These are phyloP conservation scores for Crioceris asparagi DNA, from an alignment of 2,888 invertebrate species.

Conservation along the genomic window DNA sequence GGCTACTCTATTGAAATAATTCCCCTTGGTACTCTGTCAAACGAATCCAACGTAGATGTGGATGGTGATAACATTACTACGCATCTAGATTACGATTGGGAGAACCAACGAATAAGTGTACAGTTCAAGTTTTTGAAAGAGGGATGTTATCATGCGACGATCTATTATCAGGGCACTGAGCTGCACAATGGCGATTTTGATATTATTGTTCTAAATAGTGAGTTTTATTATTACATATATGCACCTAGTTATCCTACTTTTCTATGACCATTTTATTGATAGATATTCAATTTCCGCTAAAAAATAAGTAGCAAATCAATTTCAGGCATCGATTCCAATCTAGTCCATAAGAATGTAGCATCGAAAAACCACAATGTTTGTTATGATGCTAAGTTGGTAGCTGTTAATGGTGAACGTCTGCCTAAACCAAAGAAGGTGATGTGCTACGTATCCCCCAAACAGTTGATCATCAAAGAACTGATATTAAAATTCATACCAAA, in stretches of 20 bases:
- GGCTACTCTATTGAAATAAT: constrained; percentile 51
- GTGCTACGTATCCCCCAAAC: constrained; percentile 85
- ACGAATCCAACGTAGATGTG: constrained; percentile 31
- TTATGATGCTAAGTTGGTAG: constrained; percentile 72
- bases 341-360: constrained; percentile 78
- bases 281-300: background rate
- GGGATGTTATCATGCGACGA: constrained; percentile 72
- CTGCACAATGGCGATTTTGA: constrained; percentile 86
- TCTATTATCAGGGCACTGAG: constrained; percentile 62
- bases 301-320: constrained; percentile 9
- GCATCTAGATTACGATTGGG: constrained; percentile 62
- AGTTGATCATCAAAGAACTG: constrained; percentile 86
- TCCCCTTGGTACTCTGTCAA: constrained; percentile 45
- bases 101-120: constrained; percentile 66
- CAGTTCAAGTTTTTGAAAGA: constrained; percentile 68
- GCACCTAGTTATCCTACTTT: background rate
- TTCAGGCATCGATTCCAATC: constrained; percentile 64
- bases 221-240: constrained; percentile 29
- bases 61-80: constrained; percentile 45
- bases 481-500: constrained; percentile 88
- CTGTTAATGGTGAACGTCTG: constrained; percentile 46
- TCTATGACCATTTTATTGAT: background rate
- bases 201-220: constrained; percentile 81
- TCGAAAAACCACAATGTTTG: constrained; percentile 77
- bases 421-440: constrained; percentile 77